Base-by-base conservation (phyloP, 64 coral and sea anemone genomes). In the Platygyra sinensis region DNA sequence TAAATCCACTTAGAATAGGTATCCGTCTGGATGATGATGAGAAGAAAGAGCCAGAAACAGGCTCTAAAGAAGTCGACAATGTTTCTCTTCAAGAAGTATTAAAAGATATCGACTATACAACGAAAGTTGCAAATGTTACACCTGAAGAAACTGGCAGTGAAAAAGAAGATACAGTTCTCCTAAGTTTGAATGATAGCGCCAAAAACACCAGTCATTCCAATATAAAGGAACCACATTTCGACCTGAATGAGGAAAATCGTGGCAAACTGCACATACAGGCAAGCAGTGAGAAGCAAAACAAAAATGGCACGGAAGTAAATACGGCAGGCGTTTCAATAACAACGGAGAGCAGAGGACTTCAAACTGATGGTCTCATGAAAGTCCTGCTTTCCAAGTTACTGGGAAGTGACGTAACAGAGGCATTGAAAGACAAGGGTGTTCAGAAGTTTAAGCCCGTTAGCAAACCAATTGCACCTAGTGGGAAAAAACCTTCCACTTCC, bases 321-420 rank as follows among this genome's bases (percentile, higher is more conserved):
- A 83, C 80, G 11, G 80, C 80, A 22, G 80, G 80, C 3, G 80
- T 83, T 22, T 83, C 80, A 10, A 83, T 83, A 83, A 83, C 60
- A 64, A 83, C 80, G 15, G 80, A 83, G 30, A 83, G 80, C 80
- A 64, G 64, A 64, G 80, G 80, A 14, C 29, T 64, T 36, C 80
- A 63, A 83, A 65, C 80, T 25, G 59, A 60, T 42, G 80, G 80
- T 65, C 80, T 83, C 19, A 65, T 83, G 30, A 83, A 65, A 50
- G 31, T 65, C 24, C 80, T 83, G 39, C 60, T 83, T 19, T 50
- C 62, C 61, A 72, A 72, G 20, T 29, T 85, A 24, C 63, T 52
- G 22, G 81, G 81, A 50, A 85, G 63, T 71, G 63, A 85, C 20
- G 38, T 85, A 10, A 52, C 24, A 5, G 62, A 85, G 17, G 81